These are phyloP conservation scores for Gobio gobio DNA, from an alignment of 2,113 vertebrate genomes.

Conservation along the genomic window DNA sequence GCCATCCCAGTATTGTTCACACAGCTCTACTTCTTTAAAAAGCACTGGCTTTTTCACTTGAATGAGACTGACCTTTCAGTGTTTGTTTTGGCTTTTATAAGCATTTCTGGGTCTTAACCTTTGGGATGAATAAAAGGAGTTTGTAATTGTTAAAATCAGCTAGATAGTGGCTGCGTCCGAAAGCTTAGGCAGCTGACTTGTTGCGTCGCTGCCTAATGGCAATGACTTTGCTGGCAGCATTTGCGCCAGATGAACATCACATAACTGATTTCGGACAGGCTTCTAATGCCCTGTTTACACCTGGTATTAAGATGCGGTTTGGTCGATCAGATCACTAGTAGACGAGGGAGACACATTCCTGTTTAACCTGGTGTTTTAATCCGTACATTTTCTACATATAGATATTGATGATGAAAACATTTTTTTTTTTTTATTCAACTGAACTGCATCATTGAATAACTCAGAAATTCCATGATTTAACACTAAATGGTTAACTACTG, in stretches of 20 bases:
- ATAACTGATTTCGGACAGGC: too few relatives aligned
- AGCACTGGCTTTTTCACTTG: background rate
- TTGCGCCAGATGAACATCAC: too few relatives aligned
- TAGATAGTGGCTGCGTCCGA: background rate
- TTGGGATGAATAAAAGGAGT: constrained; percentile 44
- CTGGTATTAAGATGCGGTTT: too few relatives aligned
- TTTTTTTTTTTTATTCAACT: background rate
- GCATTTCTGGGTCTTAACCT: constrained; percentile 20
- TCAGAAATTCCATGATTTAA: background rate
- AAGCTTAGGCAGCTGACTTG: too few relatives aligned
- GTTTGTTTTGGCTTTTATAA: constrained; percentile 39
- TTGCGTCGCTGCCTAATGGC: too few relatives aligned
- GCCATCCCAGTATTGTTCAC: constrained; percentile 40
- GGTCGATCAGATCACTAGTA: too few relatives aligned
- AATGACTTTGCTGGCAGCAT: too few relatives aligned
- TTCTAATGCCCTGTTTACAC: too few relatives aligned
- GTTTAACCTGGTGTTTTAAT: too few relatives aligned
- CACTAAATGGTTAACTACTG: background rate
- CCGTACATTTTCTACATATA: background rate
- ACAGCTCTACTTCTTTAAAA: background rate
- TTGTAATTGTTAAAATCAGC: constrained; percentile 19
- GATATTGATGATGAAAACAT: background rate
- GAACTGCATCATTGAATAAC: background rate
- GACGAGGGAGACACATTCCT: too few relatives aligned
- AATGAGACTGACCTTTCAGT: constrained; percentile 42